A percentile compares a stretch with the other conserved stretches of the same genome.
phyloP scores from a whole-genome alignment of 2,888 invertebrate species.

The Eucera pruinosa region DNA sequence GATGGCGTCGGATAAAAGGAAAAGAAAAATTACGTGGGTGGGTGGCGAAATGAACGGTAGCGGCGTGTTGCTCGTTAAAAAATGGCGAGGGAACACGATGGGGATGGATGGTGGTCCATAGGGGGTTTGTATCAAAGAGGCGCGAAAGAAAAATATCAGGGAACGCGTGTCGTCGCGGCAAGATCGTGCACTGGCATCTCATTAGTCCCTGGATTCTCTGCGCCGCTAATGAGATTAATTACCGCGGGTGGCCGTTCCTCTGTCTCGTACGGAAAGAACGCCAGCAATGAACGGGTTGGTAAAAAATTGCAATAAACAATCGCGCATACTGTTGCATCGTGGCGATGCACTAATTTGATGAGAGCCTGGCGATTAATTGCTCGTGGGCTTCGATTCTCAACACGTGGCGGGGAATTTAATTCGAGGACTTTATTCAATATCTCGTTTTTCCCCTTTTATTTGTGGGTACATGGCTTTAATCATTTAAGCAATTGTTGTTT shows the following conservation, averaged over 20 bases:
- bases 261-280: constrained; percentile 10
- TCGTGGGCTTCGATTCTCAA: constrained; percentile 9
- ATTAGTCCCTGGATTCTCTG: constrained; percentile 57
- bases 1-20: background rate
- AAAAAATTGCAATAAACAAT: constrained; percentile 36
- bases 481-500: background rate
- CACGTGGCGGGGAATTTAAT: background rate
- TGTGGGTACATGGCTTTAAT: background rate
- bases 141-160: constrained; percentile 51
- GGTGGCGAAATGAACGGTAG: constrained; percentile 31
- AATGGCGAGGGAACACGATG: constrained; percentile 3
- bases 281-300: background rate
- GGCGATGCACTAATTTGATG: constrained; percentile 43
- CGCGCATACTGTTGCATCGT: constrained; percentile 1
- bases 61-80: constrained; percentile 51
- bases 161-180: constrained; percentile 54
- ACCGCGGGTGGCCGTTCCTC: constrained; percentile 40
- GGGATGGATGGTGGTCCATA: background rate
- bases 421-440: background rate
- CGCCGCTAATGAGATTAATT: constrained; percentile 71
- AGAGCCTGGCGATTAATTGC: constrained; percentile 43
- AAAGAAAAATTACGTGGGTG: constrained; percentile 11
- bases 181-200: constrained; percentile 62
- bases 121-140: constrained; percentile 38
- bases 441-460: background rate